These are phyloP conservation scores for Eulemur rufifrons DNA, from an alignment of 2,113 vertebrate genomes.

Conservation along the genomic window DNA sequence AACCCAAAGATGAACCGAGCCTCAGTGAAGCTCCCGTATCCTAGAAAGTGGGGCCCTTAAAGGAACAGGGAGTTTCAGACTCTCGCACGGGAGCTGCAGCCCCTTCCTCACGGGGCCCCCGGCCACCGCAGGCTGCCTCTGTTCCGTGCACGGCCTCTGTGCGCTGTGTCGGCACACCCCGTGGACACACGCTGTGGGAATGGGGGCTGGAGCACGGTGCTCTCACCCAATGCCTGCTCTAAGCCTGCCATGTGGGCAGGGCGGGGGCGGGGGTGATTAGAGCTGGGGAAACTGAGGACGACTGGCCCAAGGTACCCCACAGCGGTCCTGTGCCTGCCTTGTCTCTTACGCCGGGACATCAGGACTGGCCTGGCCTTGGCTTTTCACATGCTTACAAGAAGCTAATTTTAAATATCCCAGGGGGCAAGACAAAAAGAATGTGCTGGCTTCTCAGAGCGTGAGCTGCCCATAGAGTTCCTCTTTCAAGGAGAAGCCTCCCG, in stretches of 20 bases:
- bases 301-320: neutral
- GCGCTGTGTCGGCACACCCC: rapidly evolving
- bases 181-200: no score
- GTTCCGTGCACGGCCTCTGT: rapidly evolving
- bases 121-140: neutral
- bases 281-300: neutral
- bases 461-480: neutral
- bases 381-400: slow-evolving; percentile 11
- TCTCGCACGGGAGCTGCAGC: neutral
- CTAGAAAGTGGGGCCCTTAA: neutral
- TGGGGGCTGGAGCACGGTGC: neutral
- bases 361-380: neutral
- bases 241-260: neutral
- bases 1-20: neutral
- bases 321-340: neutral
- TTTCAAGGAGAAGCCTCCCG: neutral
- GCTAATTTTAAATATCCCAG: slow-evolving; percentile 31
- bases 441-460: neutral
- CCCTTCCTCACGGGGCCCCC: neutral
- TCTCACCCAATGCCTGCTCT: neutral
- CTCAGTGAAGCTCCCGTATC: neutral
- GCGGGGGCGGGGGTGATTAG: neutral
- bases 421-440: neutral
- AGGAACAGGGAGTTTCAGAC: neutral
- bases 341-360: neutral